Conservation (phyloP, 1,140 invertebrate species). For the Aphidius ervi region DNA sequence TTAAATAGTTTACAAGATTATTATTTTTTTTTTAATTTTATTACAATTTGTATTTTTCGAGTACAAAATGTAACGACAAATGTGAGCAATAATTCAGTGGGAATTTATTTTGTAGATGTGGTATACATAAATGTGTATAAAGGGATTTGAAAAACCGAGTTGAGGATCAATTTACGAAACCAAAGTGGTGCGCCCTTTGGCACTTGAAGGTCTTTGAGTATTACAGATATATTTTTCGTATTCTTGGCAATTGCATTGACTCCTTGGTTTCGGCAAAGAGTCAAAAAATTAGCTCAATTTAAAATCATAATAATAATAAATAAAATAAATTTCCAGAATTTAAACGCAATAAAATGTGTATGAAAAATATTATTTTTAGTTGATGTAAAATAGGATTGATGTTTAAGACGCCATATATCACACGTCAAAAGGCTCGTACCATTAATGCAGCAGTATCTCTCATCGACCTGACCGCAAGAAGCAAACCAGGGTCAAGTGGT, state of each 20-base stretch:
- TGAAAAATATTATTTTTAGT: no score
- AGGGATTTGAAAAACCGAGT: conserved; percentile 6
- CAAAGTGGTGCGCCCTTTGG: neutral
- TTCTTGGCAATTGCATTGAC: conserved; percentile 14
- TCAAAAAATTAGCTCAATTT: no score
- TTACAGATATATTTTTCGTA: neutral
- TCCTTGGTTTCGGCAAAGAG: no score
- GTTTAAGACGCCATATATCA: neutral
- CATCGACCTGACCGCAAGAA: conserved; percentile 53
- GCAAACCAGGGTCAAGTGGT: conserved; percentile 53
- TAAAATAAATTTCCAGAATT: no score
- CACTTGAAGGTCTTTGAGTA: conserved; percentile 11
- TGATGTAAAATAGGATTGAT: no score
- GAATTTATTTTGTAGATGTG: neutral
- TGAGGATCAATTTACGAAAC: conserved; percentile 14
- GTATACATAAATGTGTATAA: no score
- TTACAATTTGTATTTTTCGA: neutral
- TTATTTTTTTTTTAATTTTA: no score
- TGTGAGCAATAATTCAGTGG: neutral
- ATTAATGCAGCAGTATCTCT: conserved; percentile 45
- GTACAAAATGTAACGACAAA: conserved; percentile 3
- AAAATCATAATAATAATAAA: no score
- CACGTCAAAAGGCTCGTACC: conserved; percentile 34
- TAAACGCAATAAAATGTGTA: no score
- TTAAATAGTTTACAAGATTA: no score